Evolutionary conservation across 1,140 invertebrate species (phyloP).

Genomic region (Papilio aristodemus): DNA sequence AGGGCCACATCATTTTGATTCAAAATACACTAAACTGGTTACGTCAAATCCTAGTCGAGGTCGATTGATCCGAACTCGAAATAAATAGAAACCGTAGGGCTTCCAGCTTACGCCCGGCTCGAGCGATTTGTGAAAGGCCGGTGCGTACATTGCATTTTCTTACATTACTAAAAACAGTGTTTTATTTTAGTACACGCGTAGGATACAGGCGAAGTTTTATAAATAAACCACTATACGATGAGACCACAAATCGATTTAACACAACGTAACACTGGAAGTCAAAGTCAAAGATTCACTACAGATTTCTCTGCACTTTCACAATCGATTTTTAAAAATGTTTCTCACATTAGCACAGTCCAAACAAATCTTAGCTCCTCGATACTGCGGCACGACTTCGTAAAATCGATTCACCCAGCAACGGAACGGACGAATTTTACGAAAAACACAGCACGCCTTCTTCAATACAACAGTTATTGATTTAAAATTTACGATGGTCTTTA

Average conservation of each 20-base stretch:
- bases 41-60: constrained; percentile 28
- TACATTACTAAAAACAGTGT: constrained; percentile 12
- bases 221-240: constrained; percentile 8
- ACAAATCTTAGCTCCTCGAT: background rate
- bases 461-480: background rate
- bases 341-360: constrained; percentile 12
- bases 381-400: constrained; percentile 6
- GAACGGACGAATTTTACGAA: constrained; percentile 8
- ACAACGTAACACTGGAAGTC: constrained; percentile 5
- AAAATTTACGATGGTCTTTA: background rate
- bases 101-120: constrained; percentile 16
- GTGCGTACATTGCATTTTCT: constrained; percentile 1
- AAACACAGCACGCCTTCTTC: background rate
- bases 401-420: constrained; percentile 1
- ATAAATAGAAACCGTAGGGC: constrained; percentile 22
- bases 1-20: constrained; percentile 75
- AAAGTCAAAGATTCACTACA: background rate
- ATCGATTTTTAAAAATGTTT: constrained; percentile 8
- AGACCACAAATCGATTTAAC: background rate
- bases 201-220: constrained; percentile 7
- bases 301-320: background rate
- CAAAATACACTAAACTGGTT: constrained; percentile 25
- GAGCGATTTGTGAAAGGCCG: background rate
- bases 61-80: constrained; percentile 21
- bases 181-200: constrained; percentile 15